phyloP scores from a whole-genome alignment of 2,113 vertebrate genomes.

The Grammomys dolichurus region DNA sequence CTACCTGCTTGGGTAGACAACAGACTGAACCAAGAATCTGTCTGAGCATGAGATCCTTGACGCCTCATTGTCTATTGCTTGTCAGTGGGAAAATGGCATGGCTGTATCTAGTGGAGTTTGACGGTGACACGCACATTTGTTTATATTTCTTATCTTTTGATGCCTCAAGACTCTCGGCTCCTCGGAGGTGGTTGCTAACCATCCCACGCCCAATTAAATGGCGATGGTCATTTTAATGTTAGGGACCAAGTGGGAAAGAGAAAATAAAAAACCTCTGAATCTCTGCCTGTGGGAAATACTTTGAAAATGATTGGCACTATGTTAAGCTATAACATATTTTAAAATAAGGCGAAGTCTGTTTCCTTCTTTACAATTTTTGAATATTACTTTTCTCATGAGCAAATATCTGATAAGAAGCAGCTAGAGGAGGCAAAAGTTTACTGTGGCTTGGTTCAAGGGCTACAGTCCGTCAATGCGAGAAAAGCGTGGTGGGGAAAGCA shows the following conservation, averaged over 20 bases:
- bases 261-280: background rate
- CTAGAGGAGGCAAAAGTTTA: background rate
- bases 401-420: background rate
- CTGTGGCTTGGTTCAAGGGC: background rate
- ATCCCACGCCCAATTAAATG: background rate
- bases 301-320: conserved; percentile 42
- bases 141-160: background rate
- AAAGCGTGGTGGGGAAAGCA: background rate
- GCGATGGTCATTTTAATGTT: background rate
- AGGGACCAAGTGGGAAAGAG: background rate
- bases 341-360: background rate
- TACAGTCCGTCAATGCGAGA: too few relatives aligned
- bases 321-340: background rate
- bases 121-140: background rate
- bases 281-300: background rate
- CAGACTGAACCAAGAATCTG: background rate
- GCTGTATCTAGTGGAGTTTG: background rate
- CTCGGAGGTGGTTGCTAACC: background rate
- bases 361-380: background rate
- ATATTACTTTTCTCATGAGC: background rate
- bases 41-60: conserved; percentile 24
- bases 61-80: background rate
- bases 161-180: background rate
- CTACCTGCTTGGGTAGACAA: background rate
- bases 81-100: background rate